Percentiles rank a stretch among this genome's conserved stretches.
These are phyloP conservation scores for Drosophila fulvimacula DNA, from an alignment of 2,888 invertebrate genomes.

Conservation along the genomic window DNA sequence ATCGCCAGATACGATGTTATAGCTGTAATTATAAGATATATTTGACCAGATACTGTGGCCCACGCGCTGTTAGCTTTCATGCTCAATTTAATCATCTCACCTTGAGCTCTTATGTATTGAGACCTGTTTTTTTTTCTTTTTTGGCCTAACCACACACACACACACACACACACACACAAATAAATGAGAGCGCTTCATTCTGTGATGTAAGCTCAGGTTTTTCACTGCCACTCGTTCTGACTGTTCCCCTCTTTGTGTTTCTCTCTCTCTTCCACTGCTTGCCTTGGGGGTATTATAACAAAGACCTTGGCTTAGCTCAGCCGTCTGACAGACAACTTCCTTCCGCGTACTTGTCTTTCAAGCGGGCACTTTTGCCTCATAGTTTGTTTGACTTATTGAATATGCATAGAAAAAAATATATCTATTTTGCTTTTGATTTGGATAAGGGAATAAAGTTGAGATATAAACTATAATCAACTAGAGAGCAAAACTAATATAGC, in stretches of 20 bases:
- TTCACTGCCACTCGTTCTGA: not conserved
- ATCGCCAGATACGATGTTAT: not conserved
- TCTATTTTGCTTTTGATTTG: not conserved
- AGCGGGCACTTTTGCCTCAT: not conserved
- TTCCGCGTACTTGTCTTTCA: conserved; percentile 32
- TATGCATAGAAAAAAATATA: not conserved
- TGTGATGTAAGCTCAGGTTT: conserved; percentile 14
- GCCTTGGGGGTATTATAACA: conserved; percentile 6
- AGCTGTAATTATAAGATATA: not conserved
- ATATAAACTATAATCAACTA: too few relatives aligned
- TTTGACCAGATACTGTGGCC: conserved; percentile 4
- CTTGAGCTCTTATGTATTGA: conserved; percentile 18
- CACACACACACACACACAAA: not conserved
- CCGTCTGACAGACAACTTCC: conserved; percentile 27
- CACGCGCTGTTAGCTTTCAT: conserved; percentile 1
- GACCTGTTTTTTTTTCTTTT: conserved; percentile 34
- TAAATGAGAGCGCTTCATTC: not conserved
- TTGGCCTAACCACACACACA: not conserved
- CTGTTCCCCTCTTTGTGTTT: conserved; percentile 1
- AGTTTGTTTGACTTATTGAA: not conserved
- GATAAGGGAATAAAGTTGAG: not conserved
- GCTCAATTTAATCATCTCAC: conserved; percentile 34
- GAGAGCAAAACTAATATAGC: not conserved
- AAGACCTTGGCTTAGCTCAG: conserved; percentile 35
- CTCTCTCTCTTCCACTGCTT: not conserved